phyloP scores from a whole-genome alignment of 1,140 invertebrate species.

The Stegodyphus mimosarum region DNA sequence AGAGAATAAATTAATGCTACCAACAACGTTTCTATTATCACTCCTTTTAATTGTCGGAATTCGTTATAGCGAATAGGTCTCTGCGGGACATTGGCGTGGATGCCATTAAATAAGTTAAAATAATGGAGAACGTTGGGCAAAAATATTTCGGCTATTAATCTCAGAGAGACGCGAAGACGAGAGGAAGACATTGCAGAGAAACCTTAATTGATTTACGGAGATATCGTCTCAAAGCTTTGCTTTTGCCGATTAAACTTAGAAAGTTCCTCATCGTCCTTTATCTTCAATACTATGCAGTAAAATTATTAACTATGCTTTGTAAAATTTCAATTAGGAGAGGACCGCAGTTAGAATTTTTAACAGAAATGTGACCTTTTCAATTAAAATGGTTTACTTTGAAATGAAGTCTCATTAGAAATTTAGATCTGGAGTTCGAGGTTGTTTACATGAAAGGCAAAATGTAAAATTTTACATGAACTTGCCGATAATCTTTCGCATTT shows the following conservation, averaged over 20 bases:
- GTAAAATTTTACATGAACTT: too few species aligned
- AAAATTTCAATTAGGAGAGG: too few species aligned
- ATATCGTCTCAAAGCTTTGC: not conserved
- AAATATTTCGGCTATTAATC: too few species aligned
- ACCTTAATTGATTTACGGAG: not conserved
- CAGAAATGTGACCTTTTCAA: too few species aligned
- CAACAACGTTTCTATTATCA: not conserved
- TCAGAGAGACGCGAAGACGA: too few species aligned
- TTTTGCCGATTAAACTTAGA: not conserved
- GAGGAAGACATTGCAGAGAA: not conserved
- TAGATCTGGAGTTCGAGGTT: too few species aligned
- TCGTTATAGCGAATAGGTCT: not conserved
- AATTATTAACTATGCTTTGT: not conserved
- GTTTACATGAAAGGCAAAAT: too few species aligned
- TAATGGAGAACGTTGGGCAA: too few species aligned
- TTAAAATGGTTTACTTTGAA: too few species aligned
- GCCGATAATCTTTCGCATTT: too few species aligned
- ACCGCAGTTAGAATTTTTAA: too few species aligned
- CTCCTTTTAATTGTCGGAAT: conserved; percentile 4
- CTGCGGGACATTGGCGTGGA: not conserved
- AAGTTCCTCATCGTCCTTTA: not conserved
- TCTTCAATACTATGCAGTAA: not conserved
- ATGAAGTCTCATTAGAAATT: too few species aligned
- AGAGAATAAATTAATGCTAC: not conserved
- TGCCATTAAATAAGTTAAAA: not conserved